Conservation (phyloP, 2,797 vertebrate genomes). For the Acomys russatus region DNA sequence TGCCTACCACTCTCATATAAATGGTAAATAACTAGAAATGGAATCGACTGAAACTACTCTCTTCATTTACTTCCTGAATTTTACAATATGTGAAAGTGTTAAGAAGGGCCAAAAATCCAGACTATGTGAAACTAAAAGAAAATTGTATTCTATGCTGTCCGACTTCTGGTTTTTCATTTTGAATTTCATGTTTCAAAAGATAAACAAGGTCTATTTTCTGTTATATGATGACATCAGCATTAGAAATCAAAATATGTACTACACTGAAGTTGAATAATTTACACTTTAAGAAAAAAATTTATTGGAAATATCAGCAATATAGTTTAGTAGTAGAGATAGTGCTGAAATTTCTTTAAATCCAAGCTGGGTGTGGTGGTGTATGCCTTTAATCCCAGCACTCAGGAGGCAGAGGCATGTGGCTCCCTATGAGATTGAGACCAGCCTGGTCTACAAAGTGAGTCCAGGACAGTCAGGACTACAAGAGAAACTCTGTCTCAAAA, state of each 20-base stretch:
- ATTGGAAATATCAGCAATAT: slow-evolving; percentile 41
- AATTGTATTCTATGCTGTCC: background rate
- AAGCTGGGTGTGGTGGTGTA: no score
- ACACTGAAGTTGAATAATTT: slow-evolving; percentile 62
- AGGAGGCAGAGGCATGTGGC: no score
- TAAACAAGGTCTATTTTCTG: slow-evolving; percentile 72
- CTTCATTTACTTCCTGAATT: slow-evolving; percentile 46
- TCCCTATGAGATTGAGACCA: no score
- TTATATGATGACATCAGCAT: slow-evolving; percentile 59
- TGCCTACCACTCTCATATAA: slow-evolving; percentile 63
- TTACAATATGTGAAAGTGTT: slow-evolving; percentile 12
- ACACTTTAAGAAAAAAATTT: slow-evolving; percentile 15
- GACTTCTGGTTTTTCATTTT: background rate
- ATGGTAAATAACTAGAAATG: slow-evolving; percentile 60
- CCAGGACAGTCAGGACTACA: no score
- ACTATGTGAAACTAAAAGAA: slow-evolving; percentile 4
- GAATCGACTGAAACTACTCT: background rate
- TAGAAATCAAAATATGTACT: slow-evolving; percentile 68
- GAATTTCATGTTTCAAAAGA: slow-evolving; percentile 39
- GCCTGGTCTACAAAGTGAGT: no score
- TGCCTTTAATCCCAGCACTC: no score
- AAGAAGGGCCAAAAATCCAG: background rate
- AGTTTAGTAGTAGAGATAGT: slow-evolving; percentile 76
- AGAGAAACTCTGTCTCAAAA: no score
- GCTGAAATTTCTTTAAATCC: slow-evolving; percentile 70